Percentiles rank a stretch among this genome's conserved stretches.
Evolutionary conservation across 53 echinoderm and acorn worm species (phyloP).

Genomic region (Apostichopus leukothele): DNA sequence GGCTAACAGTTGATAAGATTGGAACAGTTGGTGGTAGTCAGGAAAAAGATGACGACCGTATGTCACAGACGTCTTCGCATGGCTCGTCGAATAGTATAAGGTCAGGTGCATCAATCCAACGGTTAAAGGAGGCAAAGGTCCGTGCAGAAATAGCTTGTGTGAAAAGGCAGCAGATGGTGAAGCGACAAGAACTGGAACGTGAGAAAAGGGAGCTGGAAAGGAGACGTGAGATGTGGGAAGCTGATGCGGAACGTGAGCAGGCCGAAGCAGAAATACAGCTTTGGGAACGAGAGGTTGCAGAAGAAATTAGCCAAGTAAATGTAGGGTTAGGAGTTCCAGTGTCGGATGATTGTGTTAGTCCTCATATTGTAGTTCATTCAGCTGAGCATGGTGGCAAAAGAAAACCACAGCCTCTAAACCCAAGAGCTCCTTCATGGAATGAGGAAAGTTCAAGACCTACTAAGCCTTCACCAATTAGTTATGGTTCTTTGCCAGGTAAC

Average conservation of each 20-base stretch:
- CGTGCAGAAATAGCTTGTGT: slow-evolving; percentile 5
- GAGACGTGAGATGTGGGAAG: slow-evolving; percentile 1
- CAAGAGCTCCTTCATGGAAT: too few relatives aligned
- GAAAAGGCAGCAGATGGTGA: slow-evolving; percentile 22
- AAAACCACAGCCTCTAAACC: too few relatives aligned
- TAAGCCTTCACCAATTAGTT: too few relatives aligned
- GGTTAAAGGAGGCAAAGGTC: slow-evolving; percentile 14
- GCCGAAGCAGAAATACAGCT: not conserved
- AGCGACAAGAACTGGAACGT: not conserved
- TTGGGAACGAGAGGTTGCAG: not conserved
- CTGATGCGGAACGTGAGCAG: slow-evolving; percentile 13
- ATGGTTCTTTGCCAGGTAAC: too few relatives aligned
- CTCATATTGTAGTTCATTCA: too few relatives aligned
- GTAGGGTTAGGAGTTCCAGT: not conserved
- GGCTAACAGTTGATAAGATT: slow-evolving; percentile 2
- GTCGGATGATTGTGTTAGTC: too few relatives aligned
- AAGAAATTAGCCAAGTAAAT: not conserved
- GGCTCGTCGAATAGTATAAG: not conserved
- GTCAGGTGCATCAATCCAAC: not conserved
- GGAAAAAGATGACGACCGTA: not conserved
- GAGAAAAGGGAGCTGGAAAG: slow-evolving; percentile 1
- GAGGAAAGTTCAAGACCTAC: too few relatives aligned
- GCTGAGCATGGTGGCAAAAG: too few relatives aligned
- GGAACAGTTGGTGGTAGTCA: slow-evolving; percentile 2
- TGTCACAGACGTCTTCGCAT: not conserved